Base-by-base conservation (phyloP, 2,113 vertebrate genomes). In the Triplophysa dalaica region DNA sequence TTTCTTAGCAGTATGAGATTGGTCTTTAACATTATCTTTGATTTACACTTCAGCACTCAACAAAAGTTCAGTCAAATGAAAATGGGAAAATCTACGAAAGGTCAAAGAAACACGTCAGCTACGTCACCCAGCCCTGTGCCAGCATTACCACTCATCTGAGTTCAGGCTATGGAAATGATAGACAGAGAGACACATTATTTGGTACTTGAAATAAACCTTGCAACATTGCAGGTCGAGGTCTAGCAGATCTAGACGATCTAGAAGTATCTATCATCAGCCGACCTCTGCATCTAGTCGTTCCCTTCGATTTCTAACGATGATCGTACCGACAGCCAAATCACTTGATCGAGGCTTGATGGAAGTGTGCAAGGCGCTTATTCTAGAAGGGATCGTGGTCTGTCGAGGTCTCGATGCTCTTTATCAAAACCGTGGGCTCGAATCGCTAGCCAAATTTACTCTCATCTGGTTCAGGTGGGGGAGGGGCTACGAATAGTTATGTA, bases 131-230 rank as follows among this genome's bases (percentile, higher is more conserved):
- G 76, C 62, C 14, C 56, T 66, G 41, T 41, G 19, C 21, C 69
- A 90, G 45, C 45, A 69, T 70, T 81, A 77, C 61, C 14, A 54
- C 43, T 56, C 77, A 29, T 94, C 88, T 93, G 74, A 91, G 92
- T 93, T 85, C 60, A 86, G 75, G 29, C 63, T 79, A 78, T 66
- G 61, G 63, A 73, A 67, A 84, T 82, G 50, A 54, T 56, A 83
- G n/a, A 85, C 64, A 86, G 61, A 82, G 81, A 94, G 94, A 94
- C 91, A 94, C 94, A 92, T 88, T 94, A 95, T 96, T 95, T 94
- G 88, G 94, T 95, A 95, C 93, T 94, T 95, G 94, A 96, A 95
- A 94, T 95, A 96, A 95, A 96, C 95, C 95, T 96, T 95, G 95
- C 95, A 95, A 94, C 94, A 95, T 92, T 95, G 94, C 94, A 94